Evolutionary conservation across 2,797 vertebrate genomes (phyloP).

Genomic region (Babyrousa celebensis): DNA sequence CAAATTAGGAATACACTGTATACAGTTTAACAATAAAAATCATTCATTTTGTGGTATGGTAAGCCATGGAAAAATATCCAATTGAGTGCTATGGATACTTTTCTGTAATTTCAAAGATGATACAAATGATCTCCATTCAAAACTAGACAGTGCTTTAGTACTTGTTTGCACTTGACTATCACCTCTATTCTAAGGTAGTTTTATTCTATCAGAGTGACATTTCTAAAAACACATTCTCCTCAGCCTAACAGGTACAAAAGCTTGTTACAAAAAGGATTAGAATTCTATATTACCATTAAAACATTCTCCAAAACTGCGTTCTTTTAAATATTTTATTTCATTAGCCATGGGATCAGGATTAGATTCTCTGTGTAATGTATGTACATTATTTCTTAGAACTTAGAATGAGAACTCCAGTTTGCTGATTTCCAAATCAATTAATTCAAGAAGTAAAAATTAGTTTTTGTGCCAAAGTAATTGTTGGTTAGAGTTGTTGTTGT

Average conservation of each 20-base stretch:
- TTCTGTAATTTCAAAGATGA: not conserved
- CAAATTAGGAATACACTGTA: not conserved
- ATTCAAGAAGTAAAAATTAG: constrained; percentile 33
- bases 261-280: not conserved
- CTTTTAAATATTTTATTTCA: constrained; percentile 47
- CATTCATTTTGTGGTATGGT: not conserved
- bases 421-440: constrained; percentile 58
- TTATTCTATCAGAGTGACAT: constrained; percentile 7
- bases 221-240: constrained; percentile 57
- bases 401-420: constrained; percentile 38
- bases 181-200: not conserved
- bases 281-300: not conserved
- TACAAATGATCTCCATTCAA: not conserved
- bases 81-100: not conserved
- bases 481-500: constrained; percentile 15
- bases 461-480: constrained; percentile 20
- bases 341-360: not conserved
- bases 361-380: not conserved
- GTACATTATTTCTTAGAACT: constrained; percentile 42
- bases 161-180: constrained; percentile 1
- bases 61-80: constrained; percentile 44
- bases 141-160: not conserved
- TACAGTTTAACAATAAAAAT: constrained; percentile 43
- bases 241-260: not conserved
- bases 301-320: not conserved